These are phyloP conservation scores for Cassiopea andromeda DNA, from an alignment of 30 jellyfish, hydroid and myxozoan genomes.

Conservation along the genomic window DNA sequence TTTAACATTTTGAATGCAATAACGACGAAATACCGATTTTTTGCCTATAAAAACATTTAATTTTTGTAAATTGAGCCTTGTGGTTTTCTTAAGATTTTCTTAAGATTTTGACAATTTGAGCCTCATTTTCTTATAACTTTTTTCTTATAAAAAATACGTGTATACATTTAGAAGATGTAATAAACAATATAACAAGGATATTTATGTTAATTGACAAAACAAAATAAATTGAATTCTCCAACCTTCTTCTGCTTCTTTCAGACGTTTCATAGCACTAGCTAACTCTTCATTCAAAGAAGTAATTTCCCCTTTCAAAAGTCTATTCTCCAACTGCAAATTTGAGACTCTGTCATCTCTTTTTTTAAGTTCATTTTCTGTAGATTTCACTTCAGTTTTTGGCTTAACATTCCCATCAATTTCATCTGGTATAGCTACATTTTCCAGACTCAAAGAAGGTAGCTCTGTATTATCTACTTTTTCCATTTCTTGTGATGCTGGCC, in stretches of 20 bases:
- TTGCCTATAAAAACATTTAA: too few species aligned
- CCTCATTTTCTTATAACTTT: too few species aligned
- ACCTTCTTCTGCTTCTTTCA: constrained; percentile 85
- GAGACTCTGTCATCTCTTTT: constrained; percentile 76
- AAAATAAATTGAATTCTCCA: not conserved
- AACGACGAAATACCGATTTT: too few species aligned
- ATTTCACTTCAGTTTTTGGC: not conserved
- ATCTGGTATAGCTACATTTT: not conserved
- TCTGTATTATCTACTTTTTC: not conserved
- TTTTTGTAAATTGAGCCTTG: too few species aligned
- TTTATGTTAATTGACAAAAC: too few species aligned
- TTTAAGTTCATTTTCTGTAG: constrained; percentile 25
- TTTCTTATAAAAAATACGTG: too few species aligned
- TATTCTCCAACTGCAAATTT: constrained; percentile 87
- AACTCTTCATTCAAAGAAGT: constrained; percentile 87
- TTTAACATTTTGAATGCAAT: too few species aligned
- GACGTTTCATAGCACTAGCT: constrained; percentile 59
- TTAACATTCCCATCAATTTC: not conserved
- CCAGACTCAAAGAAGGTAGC: not conserved
- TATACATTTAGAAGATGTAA: too few species aligned
- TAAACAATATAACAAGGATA: too few species aligned
- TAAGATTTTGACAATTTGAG: too few species aligned
- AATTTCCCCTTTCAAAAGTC: constrained; percentile 84
- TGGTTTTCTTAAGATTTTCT: too few species aligned
- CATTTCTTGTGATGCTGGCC: not conserved